A percentile compares a stretch with the other conserved stretches of the same genome.
phyloP scores from a whole-genome alignment of 1,140 invertebrate genomes.

The Lasaia peninsularis region DNA sequence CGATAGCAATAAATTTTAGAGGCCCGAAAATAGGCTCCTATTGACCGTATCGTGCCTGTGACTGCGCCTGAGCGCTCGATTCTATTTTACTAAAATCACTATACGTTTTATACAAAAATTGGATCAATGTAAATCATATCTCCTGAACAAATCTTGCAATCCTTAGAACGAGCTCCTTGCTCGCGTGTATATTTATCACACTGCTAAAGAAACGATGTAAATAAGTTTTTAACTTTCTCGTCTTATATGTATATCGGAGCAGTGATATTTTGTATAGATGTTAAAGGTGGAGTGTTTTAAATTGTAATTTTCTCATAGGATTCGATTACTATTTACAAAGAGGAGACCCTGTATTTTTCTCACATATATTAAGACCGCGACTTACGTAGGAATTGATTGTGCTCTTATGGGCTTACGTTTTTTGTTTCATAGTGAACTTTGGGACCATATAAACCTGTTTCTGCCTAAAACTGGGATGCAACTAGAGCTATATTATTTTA shows the following conservation, averaged over 20 bases:
- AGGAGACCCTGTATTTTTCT: slow-evolving; percentile 4
- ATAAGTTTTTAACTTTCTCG: slow-evolving; percentile 48
- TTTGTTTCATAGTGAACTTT: slow-evolving; percentile 72
- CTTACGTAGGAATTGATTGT: slow-evolving; percentile 2
- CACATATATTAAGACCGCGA: slow-evolving; percentile 6
- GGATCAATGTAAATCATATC: slow-evolving; percentile 9
- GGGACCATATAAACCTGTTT: slow-evolving; percentile 64
- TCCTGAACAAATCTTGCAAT: slow-evolving; percentile 22
- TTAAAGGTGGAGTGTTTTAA: slow-evolving; percentile 45
- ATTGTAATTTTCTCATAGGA: slow-evolving; percentile 43
- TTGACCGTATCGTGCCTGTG: slow-evolving; percentile 50
- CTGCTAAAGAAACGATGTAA: slow-evolving; percentile 54
- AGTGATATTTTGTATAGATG: slow-evolving; percentile 68
- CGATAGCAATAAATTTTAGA: slow-evolving; percentile 56
- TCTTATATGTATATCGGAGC: slow-evolving; percentile 60
- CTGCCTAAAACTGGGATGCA: slow-evolving; percentile 41
- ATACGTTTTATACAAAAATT: slow-evolving; percentile 20
- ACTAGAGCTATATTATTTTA: slow-evolving; percentile 37
- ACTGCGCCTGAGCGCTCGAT: slow-evolving; percentile 29
- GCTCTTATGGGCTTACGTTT: not conserved
- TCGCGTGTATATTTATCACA: slow-evolving; percentile 32
- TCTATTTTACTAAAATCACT: slow-evolving; percentile 28
- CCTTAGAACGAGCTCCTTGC: slow-evolving; percentile 28
- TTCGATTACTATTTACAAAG: slow-evolving; percentile 5
- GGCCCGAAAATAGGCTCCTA: slow-evolving; percentile 44